phyloP scores from a whole-genome alignment of 2,888 invertebrate species.

The Mythimna ferrago region DNA sequence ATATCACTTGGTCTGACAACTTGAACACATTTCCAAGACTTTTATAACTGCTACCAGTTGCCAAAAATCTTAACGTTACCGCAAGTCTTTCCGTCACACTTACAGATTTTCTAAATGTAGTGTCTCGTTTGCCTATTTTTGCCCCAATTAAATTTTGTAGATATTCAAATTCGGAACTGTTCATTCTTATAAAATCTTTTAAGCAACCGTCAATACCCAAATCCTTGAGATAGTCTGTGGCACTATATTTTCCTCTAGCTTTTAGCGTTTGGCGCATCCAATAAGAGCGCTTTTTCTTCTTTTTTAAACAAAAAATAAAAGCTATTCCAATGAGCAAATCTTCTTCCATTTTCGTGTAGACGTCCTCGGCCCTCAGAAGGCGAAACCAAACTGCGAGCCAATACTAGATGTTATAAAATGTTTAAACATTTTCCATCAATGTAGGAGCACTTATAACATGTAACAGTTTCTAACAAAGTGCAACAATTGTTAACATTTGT shows the following conservation, averaged over 20 bases:
- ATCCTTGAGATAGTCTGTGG: conserved; percentile 39
- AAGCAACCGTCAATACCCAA: conserved; percentile 37
- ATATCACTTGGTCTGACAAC: conserved; percentile 61
- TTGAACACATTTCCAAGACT: conserved; percentile 64
- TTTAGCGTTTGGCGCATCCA: conserved; percentile 37
- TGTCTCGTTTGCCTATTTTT: conserved; percentile 27
- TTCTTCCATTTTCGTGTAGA: too few relatives aligned
- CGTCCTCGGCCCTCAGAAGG: too few relatives aligned
- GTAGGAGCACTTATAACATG: too few relatives aligned
- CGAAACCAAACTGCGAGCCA: too few relatives aligned
- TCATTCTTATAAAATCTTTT: conserved; percentile 38
- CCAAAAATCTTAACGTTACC: conserved; percentile 60
- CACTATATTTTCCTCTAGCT: conserved; percentile 38
- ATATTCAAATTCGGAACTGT: conserved; percentile 41
- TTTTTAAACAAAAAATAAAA: conserved; percentile 32
- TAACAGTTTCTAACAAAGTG: too few relatives aligned
- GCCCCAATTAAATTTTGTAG: conserved; percentile 32
- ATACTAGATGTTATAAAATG: too few relatives aligned
- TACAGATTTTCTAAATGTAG: conserved; percentile 29
- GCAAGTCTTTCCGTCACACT: conserved; percentile 54
- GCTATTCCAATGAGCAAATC: too few relatives aligned
- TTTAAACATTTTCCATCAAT: too few relatives aligned
- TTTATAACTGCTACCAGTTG: conserved; percentile 63
- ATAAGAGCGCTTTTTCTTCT: conserved; percentile 34
- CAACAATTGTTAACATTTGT: too few relatives aligned